A percentile compares a stretch with the other conserved stretches of the same genome.
phyloP scores from a whole-genome alignment of 2,113 vertebrate genomes.

The Percina caprodes region DNA sequence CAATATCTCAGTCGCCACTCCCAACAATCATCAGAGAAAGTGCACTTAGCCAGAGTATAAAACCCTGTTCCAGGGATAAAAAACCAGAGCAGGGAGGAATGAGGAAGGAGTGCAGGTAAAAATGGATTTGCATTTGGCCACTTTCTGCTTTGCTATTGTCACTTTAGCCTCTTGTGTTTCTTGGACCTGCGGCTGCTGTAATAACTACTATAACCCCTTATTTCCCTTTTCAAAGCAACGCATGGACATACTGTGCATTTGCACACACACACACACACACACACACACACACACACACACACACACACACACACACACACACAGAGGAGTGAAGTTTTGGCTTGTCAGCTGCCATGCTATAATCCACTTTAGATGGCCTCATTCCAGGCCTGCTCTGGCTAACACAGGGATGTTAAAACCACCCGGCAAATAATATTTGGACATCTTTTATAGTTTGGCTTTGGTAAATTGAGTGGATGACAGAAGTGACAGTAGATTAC shows the following conservation, averaged over 20 bases:
- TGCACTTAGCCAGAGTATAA: conserved; percentile 75
- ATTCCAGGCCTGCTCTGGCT: conserved; percentile 30
- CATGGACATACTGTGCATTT: not conserved
- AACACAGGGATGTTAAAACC: conserved; percentile 22
- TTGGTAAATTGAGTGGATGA: not conserved
- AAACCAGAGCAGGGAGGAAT: conserved; percentile 12
- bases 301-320: conserved; percentile 4
- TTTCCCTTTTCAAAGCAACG: not conserved
- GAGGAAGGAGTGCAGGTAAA: conserved; percentile 19
- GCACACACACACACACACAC: not conserved
- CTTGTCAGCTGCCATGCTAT: conserved; percentile 13
- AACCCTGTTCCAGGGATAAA: conserved; percentile 51
- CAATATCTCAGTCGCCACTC: conserved; percentile 51
- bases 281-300: conserved; percentile 3
- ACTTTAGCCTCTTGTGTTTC: conserved; percentile 37
- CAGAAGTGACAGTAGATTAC: conserved; percentile 27
- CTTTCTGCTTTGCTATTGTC: conserved; percentile 42
- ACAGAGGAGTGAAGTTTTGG: conserved; percentile 4
- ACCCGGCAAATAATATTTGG: conserved; percentile 43
- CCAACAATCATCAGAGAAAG: conserved; percentile 74
- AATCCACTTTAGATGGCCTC: conserved; percentile 57
- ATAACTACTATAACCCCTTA: conserved; percentile 1
- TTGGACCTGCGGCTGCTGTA: conserved; percentile 35
- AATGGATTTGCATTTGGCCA: conserved; percentile 38
- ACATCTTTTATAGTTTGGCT: conserved; percentile 21